Evolutionary conservation across 2,113 vertebrate species (phyloP).

Genomic region (Toxotes chatareus): DNA sequence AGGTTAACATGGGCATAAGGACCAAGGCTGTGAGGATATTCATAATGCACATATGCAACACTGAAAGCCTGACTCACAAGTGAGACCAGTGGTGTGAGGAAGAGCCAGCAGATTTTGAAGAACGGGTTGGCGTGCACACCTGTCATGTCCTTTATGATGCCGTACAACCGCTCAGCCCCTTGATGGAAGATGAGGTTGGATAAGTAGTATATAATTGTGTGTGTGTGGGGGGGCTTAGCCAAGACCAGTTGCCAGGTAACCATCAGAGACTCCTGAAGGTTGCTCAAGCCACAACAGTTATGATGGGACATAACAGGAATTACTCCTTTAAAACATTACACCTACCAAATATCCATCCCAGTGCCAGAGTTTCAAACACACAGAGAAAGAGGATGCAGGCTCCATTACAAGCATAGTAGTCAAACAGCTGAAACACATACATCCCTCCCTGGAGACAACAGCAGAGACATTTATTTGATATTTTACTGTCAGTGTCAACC

Average conservation of each 20-base stretch:
- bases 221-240: not conserved
- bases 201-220: not conserved
- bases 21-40: not conserved
- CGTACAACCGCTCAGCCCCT: slow-evolving; percentile 76
- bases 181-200: not conserved
- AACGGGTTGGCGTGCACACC: slow-evolving; percentile 53
- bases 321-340: not conserved
- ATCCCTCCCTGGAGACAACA: slow-evolving; percentile 79
- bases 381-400: slow-evolving; percentile 80
- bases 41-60: not conserved
- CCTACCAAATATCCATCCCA: slow-evolving; percentile 84
- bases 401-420: slow-evolving; percentile 85
- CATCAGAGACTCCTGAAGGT: not conserved
- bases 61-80: slow-evolving; percentile 65
- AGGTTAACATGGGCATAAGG: not conserved
- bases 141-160: slow-evolving; percentile 83
- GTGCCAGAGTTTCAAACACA: slow-evolving; percentile 77
- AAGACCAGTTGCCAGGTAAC: too few species aligned
- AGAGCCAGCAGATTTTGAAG: slow-evolving; percentile 85
- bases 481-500: not conserved
- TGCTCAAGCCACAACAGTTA: too few species aligned
- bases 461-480: not conserved
- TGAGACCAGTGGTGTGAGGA: slow-evolving; percentile 79
- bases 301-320: not conserved
- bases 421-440: slow-evolving; percentile 84